Base-by-base conservation (phyloP, 35 echinoderm and acorn worm genomes). In the Amphiura filiformis region DNA sequence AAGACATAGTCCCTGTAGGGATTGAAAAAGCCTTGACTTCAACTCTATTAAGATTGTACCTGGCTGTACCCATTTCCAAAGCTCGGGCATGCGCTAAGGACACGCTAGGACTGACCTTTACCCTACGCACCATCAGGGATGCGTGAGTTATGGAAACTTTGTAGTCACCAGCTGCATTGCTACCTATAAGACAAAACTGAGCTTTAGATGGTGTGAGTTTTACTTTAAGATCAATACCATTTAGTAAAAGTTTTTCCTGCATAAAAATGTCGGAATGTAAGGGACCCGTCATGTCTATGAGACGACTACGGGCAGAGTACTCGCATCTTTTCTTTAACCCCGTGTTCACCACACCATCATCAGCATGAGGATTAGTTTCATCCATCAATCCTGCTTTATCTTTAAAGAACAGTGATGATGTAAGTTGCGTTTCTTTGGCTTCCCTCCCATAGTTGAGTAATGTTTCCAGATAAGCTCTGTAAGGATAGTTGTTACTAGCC, bases 251-350 rank as follows among this genome's bases (percentile, higher is more conserved):
- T 57, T 80, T 87, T 1, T 94, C 84, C 82, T 94, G 88, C n/a
- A 94, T 90, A 20, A 94, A 94, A 22, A 93, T 89, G n/a, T 87
- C 91, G 34, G 75, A 40, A 36, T 96, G 89, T 77, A 93, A 36
- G 17, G 90, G 90, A 0, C 90, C 94, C 0, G 89, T 56, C 80
- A 96, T 79, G 57, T 87, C 89, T 0, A 96, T 85, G 20, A 49
- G 12, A 33, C 57, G 57, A 79, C 94, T 93, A 7, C 38, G 37
- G 20, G 30, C 57, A 39, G 91, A 93, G 57, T 86, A 90, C 34
- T 30, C 30, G 47, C 56, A 49, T n/a, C 84, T 80, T 44, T 82
- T 82, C 26, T 82, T 85, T n/a, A 92, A 65, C 13, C 94, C 87
- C 44, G 61, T 33, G 39, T 92, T 93, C 0, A 81, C 47, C 35